Evolutionary conservation across 2,797 vertebrate species (phyloP), one percentile per base, ranked within the genome.

Genomic region (Parotocinclus haroldoi): DNA sequence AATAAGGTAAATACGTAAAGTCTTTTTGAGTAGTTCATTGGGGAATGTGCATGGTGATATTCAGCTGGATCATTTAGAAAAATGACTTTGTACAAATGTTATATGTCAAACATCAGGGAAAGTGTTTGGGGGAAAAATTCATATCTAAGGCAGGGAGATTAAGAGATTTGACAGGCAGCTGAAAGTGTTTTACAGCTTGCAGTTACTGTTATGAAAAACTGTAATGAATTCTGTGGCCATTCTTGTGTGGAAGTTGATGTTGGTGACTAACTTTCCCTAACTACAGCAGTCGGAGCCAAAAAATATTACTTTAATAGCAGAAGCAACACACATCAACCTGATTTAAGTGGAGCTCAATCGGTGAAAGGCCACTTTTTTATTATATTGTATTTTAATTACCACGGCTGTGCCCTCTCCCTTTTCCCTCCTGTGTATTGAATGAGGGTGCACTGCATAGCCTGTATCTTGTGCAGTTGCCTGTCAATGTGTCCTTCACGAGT

Each of bases 401-500:
- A 45, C 55, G 10, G 5, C 37, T 72, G 45, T 7, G 18, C 38
- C 8, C 42, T 42, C 59, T n/a, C 49, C n/a, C n/a, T n/a, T n/a
- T n/a, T n/a, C n/a, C 63, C 62, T 50, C 50, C 59, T 6, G 58
- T 83, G 78, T 83, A 73, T 70, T 60, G 58, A 48, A 65, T 62
- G 69, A 70, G 17, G 16, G 62, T 76, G 63, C 69, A 4, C 73
- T 54, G 68, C 80, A 76, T 86, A 84, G 79, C 81, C 82, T 86
- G 84, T 85, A 84, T 85, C 86, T 90, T 87, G 88, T 89, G 55
- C 82, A 75, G 71, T 79, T 76, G 82, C 84, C 79, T 83, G 84
- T 88, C 88, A 86, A 81, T 83, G 85, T 88, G 90, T 90, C 91
- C 91, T 92, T 92, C 90, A 92, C 89, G 87, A 90, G 83, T 87